A percentile compares a stretch with the other conserved stretches of the same genome.
These are phyloP conservation scores for Phalanger gymnotis DNA, from an alignment of 2,797 vertebrate species.

Conservation along the genomic window DNA sequence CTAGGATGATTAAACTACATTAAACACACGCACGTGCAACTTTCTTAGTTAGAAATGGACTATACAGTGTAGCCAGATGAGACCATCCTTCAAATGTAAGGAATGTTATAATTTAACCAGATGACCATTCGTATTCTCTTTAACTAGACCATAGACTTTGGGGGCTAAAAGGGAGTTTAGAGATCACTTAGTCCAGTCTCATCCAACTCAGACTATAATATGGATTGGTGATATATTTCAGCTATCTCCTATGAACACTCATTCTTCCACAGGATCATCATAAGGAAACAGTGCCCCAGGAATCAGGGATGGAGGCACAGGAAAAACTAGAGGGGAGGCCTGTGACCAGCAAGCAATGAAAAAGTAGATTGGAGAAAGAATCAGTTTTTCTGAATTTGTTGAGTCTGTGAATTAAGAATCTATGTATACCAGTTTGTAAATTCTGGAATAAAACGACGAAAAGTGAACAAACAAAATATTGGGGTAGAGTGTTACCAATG, in stretches of 20 bases:
- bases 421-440: neutral
- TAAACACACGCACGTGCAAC: conserved; percentile 40
- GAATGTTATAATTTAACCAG: neutral
- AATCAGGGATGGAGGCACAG: neutral
- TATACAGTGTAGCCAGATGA: conserved; percentile 59
- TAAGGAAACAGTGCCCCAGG: neutral
- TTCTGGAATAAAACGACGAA: neutral
- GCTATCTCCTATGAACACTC: neutral
- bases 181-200: too few species aligned
- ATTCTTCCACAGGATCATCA: neutral
- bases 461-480: neutral
- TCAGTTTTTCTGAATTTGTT: neutral
- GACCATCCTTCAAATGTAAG: conserved; percentile 41
- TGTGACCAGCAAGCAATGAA: neutral
- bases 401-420: neutral
- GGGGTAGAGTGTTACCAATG: neutral
- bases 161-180: neutral
- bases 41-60: conserved; percentile 71
- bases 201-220: neutral
- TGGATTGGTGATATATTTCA: neutral
- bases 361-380: neutral
- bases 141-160: neutral
- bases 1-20: conserved; percentile 83
- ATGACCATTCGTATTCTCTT: neutral
- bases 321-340: neutral